Percentiles rank a stretch among this genome's conserved stretches.
phyloP scores from a whole-genome alignment of 2,888 invertebrate genomes.

The Caenorhabditis japonica region DNA sequence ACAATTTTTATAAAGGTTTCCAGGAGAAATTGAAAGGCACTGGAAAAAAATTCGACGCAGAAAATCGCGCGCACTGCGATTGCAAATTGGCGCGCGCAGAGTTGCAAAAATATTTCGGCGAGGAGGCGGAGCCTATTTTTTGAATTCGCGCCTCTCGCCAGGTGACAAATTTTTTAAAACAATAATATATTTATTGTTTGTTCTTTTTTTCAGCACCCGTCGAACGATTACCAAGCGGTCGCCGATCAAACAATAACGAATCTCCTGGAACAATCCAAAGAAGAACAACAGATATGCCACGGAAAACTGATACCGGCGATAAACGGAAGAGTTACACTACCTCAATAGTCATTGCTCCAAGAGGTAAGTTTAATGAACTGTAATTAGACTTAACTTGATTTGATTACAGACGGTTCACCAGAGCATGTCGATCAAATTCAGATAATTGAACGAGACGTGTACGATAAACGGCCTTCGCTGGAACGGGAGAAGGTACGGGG shows the following conservation, averaged over 20 bases:
- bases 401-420: constrained; percentile 33
- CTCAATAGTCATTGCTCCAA: constrained; percentile 73
- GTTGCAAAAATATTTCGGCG: no score
- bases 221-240: constrained; percentile 28
- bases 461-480: constrained; percentile 37
- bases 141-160: no score
- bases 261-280: constrained; percentile 31
- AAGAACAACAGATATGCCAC: constrained; percentile 36
- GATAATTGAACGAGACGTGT: constrained; percentile 47
- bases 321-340: constrained; percentile 74
- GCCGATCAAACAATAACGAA: constrained; percentile 35
- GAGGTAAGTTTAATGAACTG: constrained; percentile 21
- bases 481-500: constrained; percentile 45
- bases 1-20: no score
- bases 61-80: no score
- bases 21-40: no score
- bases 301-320: constrained; percentile 50
- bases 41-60: no score
- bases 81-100: no score
- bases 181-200: no score
- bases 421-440: constrained; percentile 44
- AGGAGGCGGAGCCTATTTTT: no score
- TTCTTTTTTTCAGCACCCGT: constrained; percentile 43
- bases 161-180: no score
- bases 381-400: no score